Conservation (phyloP, 2,888 invertebrate genomes). For the Lithophane ornitopus region DNA sequence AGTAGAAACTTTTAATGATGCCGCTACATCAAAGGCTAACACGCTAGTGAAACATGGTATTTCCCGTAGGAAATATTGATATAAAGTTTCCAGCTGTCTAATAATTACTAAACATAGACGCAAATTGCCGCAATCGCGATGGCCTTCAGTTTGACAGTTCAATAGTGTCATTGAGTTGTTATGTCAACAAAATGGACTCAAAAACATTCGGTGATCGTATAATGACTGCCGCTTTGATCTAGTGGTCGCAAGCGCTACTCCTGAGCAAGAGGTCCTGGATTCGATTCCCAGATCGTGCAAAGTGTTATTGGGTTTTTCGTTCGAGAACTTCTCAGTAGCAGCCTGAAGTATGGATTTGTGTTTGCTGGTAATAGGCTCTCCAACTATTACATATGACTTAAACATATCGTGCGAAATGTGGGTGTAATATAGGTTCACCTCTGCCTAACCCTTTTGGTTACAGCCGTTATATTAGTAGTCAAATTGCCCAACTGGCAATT, state of each 20-base stretch:
- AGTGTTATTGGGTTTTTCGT: not conserved
- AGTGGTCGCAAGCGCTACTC: too few relatives aligned
- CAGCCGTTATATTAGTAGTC: too few relatives aligned
- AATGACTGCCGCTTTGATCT: not conserved
- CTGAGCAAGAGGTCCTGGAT: not conserved
- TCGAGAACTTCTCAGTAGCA: not conserved
- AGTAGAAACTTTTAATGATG: conserved; percentile 46
- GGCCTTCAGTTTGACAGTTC: not conserved
- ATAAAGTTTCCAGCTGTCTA: not conserved
- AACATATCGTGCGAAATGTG: too few relatives aligned
- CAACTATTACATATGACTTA: too few relatives aligned
- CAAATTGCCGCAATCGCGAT: not conserved
- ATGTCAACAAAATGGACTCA: not conserved
- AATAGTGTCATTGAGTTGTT: not conserved
- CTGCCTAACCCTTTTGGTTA: too few relatives aligned
- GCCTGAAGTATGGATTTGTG: too few relatives aligned
- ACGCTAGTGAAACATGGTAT: not conserved
- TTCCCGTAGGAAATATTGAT: conserved; percentile 21
- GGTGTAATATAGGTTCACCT: too few relatives aligned
- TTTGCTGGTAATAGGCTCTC: too few relatives aligned
- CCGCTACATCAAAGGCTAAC: conserved; percentile 35
- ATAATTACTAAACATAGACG: not conserved
- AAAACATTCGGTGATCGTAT: not conserved
- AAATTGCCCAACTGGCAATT: too few relatives aligned
- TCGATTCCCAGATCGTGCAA: not conserved